Base-by-base conservation (phyloP, 2,113 vertebrate species). In the Chrysochloris asiatica region DNA sequence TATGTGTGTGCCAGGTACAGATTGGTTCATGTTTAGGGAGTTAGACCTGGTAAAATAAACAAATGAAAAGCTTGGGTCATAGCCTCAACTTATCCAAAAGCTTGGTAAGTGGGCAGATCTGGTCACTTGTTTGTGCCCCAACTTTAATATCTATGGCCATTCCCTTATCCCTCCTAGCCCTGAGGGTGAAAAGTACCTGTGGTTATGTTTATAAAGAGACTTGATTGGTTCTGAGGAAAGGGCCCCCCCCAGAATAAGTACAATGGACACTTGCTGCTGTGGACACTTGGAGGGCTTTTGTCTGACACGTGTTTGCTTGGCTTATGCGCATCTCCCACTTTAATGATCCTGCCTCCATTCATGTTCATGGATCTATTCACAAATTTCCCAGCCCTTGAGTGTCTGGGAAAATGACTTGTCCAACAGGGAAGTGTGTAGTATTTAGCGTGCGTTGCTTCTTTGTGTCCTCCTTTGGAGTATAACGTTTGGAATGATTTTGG, bases 261-360 rank as follows among this genome's bases (percentile, higher is more conserved):
- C 16, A 17, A 2, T 4, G 6, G 43, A 11, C 38, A 11, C 6
- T 16, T 47, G 13, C 8, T 41, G 22, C 19, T 1, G 1, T 17
- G 45, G 80, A 59, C 38, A 45, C 16, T 13, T 14, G 22, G 4
- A 61, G 10, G 26, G 33, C 54, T 30, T 69, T 65, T 38, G 33
- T 36, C 73, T 45, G 1, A 17, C 52, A 54, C 1, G 33, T 28
- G 1, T 76, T 79, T 63, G 30, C 61, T 13, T 3, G 10, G 11
- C 41, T 76, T 36, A 2, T 21, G 22, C 50, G 21, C 7, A 10
- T 61, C 4, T 6, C 67, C 22, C 1, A 0, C 19, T 0, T 22
- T 45, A 41, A 28, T 33, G 45, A 43, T n/a, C 54, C 17, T 50
- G 26, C 77, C 38, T 59, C 38, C 48, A 14, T 81, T 69, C 81